Percentiles rank a stretch among this genome's conserved stretches.
These are phyloP conservation scores for Kradibia gibbosae DNA, from an alignment of 1,140 invertebrate species.

Conservation along the genomic window DNA sequence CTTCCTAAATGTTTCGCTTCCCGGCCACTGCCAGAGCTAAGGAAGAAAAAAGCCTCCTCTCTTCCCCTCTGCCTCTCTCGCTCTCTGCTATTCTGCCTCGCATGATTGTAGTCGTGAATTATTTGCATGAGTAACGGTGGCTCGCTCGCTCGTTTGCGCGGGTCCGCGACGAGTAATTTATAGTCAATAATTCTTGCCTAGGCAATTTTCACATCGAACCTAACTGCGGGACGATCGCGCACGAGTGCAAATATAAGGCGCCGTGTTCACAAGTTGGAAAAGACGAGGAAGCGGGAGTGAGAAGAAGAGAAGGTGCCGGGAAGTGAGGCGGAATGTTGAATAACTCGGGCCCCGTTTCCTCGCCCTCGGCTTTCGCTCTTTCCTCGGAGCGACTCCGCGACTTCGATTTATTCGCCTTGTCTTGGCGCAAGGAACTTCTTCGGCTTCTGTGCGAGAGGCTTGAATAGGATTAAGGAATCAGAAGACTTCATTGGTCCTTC, in stretches of 20 bases:
- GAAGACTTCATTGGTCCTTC: not conserved
- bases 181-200: constrained; percentile 66
- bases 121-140: constrained; percentile 66
- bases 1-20: constrained; percentile 4
- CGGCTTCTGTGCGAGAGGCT: not conserved
- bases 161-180: constrained; percentile 61
- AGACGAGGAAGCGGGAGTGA: constrained; percentile 17
- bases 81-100: too few species aligned
- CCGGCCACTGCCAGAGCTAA: not conserved
- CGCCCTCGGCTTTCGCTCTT: constrained; percentile 18
- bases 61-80: constrained; percentile 9
- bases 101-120: constrained; percentile 51
- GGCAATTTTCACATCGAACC: constrained; percentile 67
- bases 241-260: not conserved
- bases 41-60: too few species aligned
- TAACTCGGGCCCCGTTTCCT: constrained; percentile 50
- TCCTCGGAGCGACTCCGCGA: not conserved
- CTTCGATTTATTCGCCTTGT: constrained; percentile 41
- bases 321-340: constrained; percentile 66
- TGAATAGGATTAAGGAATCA: not conserved
- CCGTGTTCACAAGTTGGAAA: constrained; percentile 36
- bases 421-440: not conserved
- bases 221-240: constrained; percentile 31
- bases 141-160: constrained; percentile 30
- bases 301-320: constrained; percentile 53